phyloP scores from a whole-genome alignment of 2,888 invertebrate species.

The Lasioglossum pauxillum region DNA sequence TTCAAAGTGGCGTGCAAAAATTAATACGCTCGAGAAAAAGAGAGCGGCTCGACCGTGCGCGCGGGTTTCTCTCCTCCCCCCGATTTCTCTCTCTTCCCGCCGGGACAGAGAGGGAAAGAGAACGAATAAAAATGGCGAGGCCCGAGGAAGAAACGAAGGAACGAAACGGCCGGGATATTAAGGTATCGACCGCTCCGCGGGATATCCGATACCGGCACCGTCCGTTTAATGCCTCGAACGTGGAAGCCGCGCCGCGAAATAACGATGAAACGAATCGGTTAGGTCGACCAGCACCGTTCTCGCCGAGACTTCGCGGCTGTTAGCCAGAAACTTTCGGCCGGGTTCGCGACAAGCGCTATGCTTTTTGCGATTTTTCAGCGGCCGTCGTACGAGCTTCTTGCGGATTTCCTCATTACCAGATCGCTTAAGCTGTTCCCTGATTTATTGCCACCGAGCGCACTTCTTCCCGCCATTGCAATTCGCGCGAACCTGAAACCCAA shows the following conservation, averaged over 20 bases:
- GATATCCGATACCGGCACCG: constrained; percentile 30
- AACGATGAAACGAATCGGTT: constrained; percentile 24
- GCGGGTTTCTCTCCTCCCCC: not conserved
- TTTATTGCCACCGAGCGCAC: not conserved
- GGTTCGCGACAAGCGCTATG: not conserved
- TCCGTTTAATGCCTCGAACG: constrained; percentile 40
- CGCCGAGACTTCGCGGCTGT: not conserved
- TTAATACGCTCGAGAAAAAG: constrained; percentile 44
- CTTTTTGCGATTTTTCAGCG: not conserved
- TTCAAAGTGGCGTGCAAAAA: constrained; percentile 54
- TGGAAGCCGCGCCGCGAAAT: constrained; percentile 31
- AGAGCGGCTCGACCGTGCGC: not conserved
- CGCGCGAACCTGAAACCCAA: not conserved
- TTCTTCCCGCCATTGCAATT: not conserved
- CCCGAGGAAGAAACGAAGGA: constrained; percentile 29
- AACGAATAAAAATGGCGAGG: constrained; percentile 8
- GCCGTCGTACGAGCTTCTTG: not conserved
- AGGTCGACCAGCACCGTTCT: constrained; percentile 25
- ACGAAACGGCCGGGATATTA: constrained; percentile 28
- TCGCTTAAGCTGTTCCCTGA: not conserved
- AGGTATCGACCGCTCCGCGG: constrained; percentile 41
- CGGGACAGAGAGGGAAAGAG: not conserved
- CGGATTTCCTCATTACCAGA: not conserved
- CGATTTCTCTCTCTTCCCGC: not conserved
- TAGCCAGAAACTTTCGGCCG: not conserved